Evolutionary conservation across 2,113 vertebrate genomes (phyloP), one percentile per base, ranked within the genome.

Genomic region (Apteryx mantelli): DNA sequence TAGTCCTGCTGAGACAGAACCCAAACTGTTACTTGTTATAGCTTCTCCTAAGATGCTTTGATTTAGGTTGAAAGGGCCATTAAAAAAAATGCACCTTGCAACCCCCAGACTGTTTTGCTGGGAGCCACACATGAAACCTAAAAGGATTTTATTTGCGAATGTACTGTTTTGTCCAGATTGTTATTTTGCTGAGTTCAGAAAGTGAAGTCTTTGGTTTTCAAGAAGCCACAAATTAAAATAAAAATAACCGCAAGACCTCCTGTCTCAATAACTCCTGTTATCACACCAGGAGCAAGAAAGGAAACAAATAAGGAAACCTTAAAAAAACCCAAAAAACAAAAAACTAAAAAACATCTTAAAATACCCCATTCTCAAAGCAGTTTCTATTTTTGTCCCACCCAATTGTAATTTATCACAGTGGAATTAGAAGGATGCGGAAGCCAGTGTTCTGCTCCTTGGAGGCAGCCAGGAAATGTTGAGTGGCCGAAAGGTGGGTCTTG

Each of bases 381-480:
- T 94, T 95, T 83, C 95, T 88, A 68, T 82, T 95, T 96, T 75
- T 60, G 82, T 95, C 82, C 60, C 53, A 82, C 95, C 92, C 61
- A 42, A 88, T 71, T 48, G 73, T 75, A 75, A 93, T 95, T 95
- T 86, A 71, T 88, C 55, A 44, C 1, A 0, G 40, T 36, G 55
- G 82, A 58, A 64, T 46, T 18, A 12, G 74, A 61, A 18, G 5
- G 94, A 94, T 66, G 44, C 0, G 1, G 83, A 53, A 94, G 48
- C 63, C 77, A 85, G 36, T 26, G 66, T 86, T 82, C 66, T 82
- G 88, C n/a, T 90, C 82, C 86, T 75, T 70, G 78, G 89, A 89
- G 85, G 93, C 30, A 88, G 55, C 71, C 87, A 88, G 96, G 95
- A 96, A 95, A 94, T 87, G 75, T 5, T 3, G 61, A 80, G 82